Percentiles rank a stretch among this genome's conserved stretches.
Evolutionary conservation across 2,113 vertebrate species (phyloP).

Genomic region (Corythaeola cristata): DNA sequence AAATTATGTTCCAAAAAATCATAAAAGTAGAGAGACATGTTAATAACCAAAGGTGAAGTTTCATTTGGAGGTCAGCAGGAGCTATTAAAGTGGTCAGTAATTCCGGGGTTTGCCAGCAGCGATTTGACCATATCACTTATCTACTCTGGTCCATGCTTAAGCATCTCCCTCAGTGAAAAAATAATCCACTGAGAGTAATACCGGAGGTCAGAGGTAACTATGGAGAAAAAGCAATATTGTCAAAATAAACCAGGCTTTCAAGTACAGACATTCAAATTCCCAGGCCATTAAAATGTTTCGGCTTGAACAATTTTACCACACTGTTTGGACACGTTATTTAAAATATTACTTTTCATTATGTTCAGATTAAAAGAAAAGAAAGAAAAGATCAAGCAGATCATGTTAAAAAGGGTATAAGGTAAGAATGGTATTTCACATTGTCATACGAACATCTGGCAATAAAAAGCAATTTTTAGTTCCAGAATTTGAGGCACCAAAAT

Average conservation of each 20-base stretch:
- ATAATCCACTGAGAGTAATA: slow-evolving; percentile 76
- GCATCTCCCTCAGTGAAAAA: slow-evolving; percentile 74
- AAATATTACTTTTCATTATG: slow-evolving; percentile 26
- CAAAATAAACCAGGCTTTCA: slow-evolving; percentile 70
- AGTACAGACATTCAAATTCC: slow-evolving; percentile 52
- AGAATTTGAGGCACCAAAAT: neutral
- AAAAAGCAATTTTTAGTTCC: neutral
- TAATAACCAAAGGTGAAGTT: slow-evolving; percentile 84
- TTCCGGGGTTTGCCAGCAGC: slow-evolving; percentile 76
- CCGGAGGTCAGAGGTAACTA: slow-evolving; percentile 69
- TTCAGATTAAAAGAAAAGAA: neutral
- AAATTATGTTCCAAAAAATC: slow-evolving; percentile 84
- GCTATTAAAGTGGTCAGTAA: slow-evolving; percentile 82
- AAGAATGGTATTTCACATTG: neutral
- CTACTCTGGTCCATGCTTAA: slow-evolving; percentile 79
- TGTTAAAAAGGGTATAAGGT: neutral
- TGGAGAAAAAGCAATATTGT: slow-evolving; percentile 68
- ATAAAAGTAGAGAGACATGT: slow-evolving; percentile 83
- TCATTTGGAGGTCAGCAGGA: slow-evolving; percentile 82
- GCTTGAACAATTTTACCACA: neutral
- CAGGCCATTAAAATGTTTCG: slow-evolving; percentile 31
- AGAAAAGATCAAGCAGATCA: neutral
- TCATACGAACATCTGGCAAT: neutral
- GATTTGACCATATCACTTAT: slow-evolving; percentile 83
- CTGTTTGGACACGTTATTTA: neutral